Base-by-base conservation (phyloP, 23 tunicate species). In the Clavelina lepadiformis region DNA sequence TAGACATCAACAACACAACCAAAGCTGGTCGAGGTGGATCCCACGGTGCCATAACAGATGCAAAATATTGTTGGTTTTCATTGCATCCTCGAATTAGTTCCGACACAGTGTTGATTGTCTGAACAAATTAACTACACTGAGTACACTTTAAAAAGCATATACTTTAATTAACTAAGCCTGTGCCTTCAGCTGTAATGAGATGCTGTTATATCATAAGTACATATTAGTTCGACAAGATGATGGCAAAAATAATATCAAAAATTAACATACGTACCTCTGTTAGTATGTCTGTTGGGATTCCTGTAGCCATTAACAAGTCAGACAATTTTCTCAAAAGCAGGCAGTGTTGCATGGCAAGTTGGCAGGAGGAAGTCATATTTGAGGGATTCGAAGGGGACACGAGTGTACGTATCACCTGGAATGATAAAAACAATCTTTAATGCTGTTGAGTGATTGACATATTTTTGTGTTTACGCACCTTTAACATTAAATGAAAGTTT, bases 351-450 rank as follows among this genome's bases (percentile, higher is more conserved):
- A 92, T 83, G 25, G 81, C 77, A 24, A 82, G 52, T 59, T 83
- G 92, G 38, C 92, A 82, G 11, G 93, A 67, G 47, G 81, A 52
- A 2, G 85, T 77, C 28, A 83, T 67, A 63, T 83, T 92, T 3
- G 92, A 72, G n/a, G 98, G 88, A 47, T 83, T 85, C 0, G 94
- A 71, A 2, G 98, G 93, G 3, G 98, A 79, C 29, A 93, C 98
- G 15, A 93, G 57, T 2, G 79, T 78, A 38, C 98, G 52, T 1
- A 93, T 46, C 22, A 93, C 76, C 86, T 80, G 36, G 11, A 56
- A 68, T 7, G 15, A 41, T 41, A 15, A 41, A 41, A 15, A 11
- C 49, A 41, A 41, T 11, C 15, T 41, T 41, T 41, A 15, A 41
- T 15, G 49, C 49, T 11, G 15, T 41, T 41, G 49, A 15, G 11